These are phyloP conservation scores for Beris morrisii DNA, from an alignment of 2,888 invertebrate genomes.

Conservation along the genomic window DNA sequence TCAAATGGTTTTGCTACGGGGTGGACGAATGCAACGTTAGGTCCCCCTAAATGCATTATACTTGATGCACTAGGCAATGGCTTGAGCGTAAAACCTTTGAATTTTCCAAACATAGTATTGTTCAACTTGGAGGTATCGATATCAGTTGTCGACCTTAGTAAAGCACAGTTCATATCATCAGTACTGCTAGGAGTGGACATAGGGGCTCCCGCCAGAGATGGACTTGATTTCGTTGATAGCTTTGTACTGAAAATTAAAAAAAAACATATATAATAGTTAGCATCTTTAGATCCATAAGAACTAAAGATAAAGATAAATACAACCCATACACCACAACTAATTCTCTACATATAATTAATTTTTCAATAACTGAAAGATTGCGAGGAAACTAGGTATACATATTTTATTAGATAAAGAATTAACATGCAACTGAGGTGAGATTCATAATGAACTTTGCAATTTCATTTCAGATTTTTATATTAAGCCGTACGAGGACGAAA, in stretches of 20 bases:
- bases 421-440: too few relatives aligned
- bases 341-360: too few relatives aligned
- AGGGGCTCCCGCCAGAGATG: slow-evolving; percentile 46
- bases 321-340: too few relatives aligned
- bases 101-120: slow-evolving; percentile 78
- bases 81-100: slow-evolving; percentile 78
- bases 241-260: slow-evolving; percentile 24
- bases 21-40: slow-evolving; percentile 62
- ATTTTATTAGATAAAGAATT: too few relatives aligned
- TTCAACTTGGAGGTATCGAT: slow-evolving; percentile 51
- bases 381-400: too few relatives aligned
- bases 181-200: slow-evolving; percentile 64
- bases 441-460: too few relatives aligned
- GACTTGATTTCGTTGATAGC: slow-evolving; percentile 39
- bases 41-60: slow-evolving; percentile 47
- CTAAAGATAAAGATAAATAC: too few relatives aligned
- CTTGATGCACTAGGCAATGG: slow-evolving; percentile 51
- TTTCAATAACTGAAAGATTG: too few relatives aligned
- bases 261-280: not conserved
- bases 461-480: too few relatives aligned
- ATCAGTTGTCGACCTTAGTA: slow-evolving; percentile 62
- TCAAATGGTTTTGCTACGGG: slow-evolving; percentile 47
- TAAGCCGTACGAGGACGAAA: too few relatives aligned
- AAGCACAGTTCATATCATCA: slow-evolving; percentile 72
- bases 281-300: too few relatives aligned